Conservation (phyloP, 2,888 invertebrate genomes). For the Vanessa cardui region DNA sequence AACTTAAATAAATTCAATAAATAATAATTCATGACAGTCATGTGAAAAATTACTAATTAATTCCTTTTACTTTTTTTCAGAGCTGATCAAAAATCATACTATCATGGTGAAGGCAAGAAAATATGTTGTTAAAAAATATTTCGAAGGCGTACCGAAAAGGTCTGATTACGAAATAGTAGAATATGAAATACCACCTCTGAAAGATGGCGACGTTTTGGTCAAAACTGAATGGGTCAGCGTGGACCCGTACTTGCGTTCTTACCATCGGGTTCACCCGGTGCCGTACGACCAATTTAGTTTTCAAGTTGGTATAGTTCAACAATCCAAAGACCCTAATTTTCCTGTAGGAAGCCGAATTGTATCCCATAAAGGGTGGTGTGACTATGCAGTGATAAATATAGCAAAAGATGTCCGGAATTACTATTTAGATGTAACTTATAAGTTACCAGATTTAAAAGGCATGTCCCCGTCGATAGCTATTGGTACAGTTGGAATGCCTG, state of each 20-base stretch:
- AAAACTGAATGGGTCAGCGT: slow-evolving; percentile 58
- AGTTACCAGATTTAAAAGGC: slow-evolving; percentile 80
- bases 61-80: background rate
- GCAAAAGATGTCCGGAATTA: background rate
- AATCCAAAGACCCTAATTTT: slow-evolving; percentile 83
- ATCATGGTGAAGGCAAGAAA: slow-evolving; percentile 63
- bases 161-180: slow-evolving; percentile 83
- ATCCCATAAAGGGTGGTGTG: slow-evolving; percentile 86
- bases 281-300: slow-evolving; percentile 51
- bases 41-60: too few relatives aligned
- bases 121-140: slow-evolving; percentile 80
- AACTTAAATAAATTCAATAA: too few relatives aligned
- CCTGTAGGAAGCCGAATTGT: slow-evolving; percentile 84
- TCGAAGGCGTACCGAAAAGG: slow-evolving; percentile 81
- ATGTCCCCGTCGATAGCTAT: slow-evolving; percentile 75
- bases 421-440: slow-evolving; percentile 41
- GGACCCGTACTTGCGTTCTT: slow-evolving; percentile 53
- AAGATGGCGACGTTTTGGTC: slow-evolving; percentile 76
- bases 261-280: slow-evolving; percentile 32
- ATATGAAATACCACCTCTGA: slow-evolving; percentile 81
- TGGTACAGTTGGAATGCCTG: slow-evolving; percentile 86
- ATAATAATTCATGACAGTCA: too few relatives aligned
- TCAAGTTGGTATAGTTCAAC: slow-evolving; percentile 72
- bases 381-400: slow-evolving; percentile 60
- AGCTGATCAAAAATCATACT: background rate